Percentiles rank a stretch among this genome's conserved stretches.
phyloP scores from a whole-genome alignment of 2,113 vertebrate genomes.

The Riparia riparia region DNA sequence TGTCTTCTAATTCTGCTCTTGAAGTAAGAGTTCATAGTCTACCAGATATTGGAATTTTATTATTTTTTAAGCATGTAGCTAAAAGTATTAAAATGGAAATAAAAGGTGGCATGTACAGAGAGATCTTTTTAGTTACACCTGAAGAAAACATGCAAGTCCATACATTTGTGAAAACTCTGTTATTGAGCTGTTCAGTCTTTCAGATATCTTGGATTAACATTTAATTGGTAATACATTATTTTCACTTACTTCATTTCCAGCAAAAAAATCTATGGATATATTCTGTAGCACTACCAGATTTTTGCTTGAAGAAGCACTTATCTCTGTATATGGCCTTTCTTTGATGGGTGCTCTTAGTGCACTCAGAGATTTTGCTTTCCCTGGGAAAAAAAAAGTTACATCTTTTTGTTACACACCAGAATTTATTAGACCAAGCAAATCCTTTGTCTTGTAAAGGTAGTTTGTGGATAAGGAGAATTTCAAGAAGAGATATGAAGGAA shows the following conservation, averaged over 20 bases:
- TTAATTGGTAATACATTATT: not conserved
- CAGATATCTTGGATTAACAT: not conserved
- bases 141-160: not conserved
- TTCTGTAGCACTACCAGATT: conserved; percentile 68
- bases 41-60: not conserved
- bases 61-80: not conserved
- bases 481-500: not conserved
- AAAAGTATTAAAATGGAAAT: not conserved
- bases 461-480: not conserved
- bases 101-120: not conserved
- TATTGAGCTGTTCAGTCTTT: not conserved
- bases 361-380: conserved; percentile 20
- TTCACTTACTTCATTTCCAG: conserved; percentile 88
- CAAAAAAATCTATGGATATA: conserved; percentile 82
- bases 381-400: conserved; percentile 28
- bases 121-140: not conserved
- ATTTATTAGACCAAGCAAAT: not conserved
- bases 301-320: conserved; percentile 70
- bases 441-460: not conserved
- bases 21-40: not conserved
- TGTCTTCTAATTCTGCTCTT: not conserved
- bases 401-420: not conserved
- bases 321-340: conserved; percentile 62
- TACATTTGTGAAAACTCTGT: not conserved
- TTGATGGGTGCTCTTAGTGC: not conserved